phyloP scores from a whole-genome alignment of 2,888 invertebrate genomes.

The Drosophila acutilabella region DNA sequence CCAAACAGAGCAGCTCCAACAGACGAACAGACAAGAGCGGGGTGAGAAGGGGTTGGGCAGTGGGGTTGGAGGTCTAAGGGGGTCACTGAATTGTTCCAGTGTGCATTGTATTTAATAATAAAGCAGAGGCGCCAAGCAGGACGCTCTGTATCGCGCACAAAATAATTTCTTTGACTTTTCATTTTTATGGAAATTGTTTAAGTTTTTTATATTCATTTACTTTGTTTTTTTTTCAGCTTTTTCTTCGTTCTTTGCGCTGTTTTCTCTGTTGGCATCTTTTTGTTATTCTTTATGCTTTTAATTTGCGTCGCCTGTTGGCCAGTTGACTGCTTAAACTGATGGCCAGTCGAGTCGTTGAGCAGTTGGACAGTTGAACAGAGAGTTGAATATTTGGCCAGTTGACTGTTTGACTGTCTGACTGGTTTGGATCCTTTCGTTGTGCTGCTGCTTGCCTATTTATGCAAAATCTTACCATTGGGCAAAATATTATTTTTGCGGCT shows the following conservation, averaged over 20 bases:
- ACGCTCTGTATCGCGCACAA: slow-evolving; percentile 31
- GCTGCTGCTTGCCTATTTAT: slow-evolving; percentile 56
- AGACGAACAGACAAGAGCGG: slow-evolving; percentile 2
- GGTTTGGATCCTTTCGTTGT: slow-evolving; percentile 40
- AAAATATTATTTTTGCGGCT: slow-evolving; percentile 86
- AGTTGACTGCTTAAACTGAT: slow-evolving; percentile 24
- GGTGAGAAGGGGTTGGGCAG: background rate
- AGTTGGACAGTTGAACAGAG: slow-evolving; percentile 19
- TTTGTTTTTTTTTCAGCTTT: slow-evolving; percentile 35
- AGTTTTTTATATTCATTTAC: slow-evolving; percentile 70
- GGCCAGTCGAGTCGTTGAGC: slow-evolving; percentile 14
- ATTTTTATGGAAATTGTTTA: slow-evolving; percentile 78
- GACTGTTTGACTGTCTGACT: slow-evolving; percentile 20
- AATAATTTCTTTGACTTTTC: slow-evolving; percentile 72
- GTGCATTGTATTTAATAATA: slow-evolving; percentile 69
- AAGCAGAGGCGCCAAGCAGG: slow-evolving; percentile 27
- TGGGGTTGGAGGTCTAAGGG: slow-evolving; percentile 8
- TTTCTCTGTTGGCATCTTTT: slow-evolving; percentile 22
- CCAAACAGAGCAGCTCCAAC: slow-evolving; percentile 22
- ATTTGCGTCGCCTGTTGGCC: slow-evolving; percentile 43
- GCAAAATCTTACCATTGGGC: slow-evolving; percentile 85
- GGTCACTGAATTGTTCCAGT: slow-evolving; percentile 36
- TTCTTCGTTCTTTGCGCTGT: background rate
- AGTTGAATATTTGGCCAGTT: slow-evolving; percentile 18
- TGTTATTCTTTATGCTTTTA: slow-evolving; percentile 53